Conservation (phyloP, 1,140 invertebrate genomes). For the Caenorhabditis briggsae region DNA sequence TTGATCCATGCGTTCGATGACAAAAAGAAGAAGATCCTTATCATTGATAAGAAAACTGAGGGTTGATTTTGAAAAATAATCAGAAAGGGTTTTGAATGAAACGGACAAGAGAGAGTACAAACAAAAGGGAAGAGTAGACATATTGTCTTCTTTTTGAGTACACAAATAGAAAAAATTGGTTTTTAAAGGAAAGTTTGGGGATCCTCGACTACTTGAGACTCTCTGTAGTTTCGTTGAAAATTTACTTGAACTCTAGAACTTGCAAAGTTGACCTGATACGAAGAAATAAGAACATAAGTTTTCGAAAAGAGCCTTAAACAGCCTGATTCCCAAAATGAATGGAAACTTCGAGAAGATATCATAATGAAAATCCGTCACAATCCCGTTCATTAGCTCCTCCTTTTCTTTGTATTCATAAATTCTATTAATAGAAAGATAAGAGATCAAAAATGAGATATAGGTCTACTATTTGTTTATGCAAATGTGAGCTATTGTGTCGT, state of each 20-base stretch:
- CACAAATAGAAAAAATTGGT: neutral
- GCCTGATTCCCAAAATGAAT: too few species aligned
- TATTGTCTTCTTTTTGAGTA: neutral
- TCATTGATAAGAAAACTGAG: neutral
- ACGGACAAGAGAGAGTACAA: constrained; percentile 3
- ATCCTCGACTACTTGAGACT: too few species aligned
- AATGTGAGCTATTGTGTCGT: constrained; percentile 3
- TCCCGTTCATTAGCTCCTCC: neutral
- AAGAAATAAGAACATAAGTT: too few species aligned
- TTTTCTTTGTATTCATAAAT: neutral
- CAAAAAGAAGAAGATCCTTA: neutral
- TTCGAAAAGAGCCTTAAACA: too few species aligned
- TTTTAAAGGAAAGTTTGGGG: too few species aligned
- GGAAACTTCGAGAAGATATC: too few species aligned
- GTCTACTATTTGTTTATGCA: constrained; percentile 35
- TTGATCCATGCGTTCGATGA: constrained; percentile 6
- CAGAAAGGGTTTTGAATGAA: neutral
- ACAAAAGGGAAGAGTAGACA: neutral
- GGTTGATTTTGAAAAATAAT: constrained; percentile 1
- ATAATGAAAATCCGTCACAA: too few species aligned
- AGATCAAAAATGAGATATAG: constrained; percentile 25
- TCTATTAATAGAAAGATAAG: neutral
- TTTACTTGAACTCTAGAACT: too few species aligned
- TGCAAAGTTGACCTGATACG: too few species aligned
- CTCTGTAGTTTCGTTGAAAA: too few species aligned